Evolutionary conservation across 92 coral and sea anemone genomes (phyloP).

Genomic region (Paragorgia papillata): DNA sequence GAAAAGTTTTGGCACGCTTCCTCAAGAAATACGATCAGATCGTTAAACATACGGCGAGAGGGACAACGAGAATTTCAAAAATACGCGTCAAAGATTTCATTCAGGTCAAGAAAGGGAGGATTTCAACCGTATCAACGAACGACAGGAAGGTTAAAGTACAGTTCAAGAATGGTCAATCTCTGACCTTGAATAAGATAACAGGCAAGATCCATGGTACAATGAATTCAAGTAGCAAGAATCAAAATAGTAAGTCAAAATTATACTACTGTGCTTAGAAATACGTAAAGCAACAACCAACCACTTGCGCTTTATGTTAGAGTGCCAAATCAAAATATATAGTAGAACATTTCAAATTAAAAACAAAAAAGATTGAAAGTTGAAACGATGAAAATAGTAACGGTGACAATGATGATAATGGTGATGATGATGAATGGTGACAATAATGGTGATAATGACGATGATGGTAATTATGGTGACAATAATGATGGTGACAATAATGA

Average conservation of each 20-base stretch:
- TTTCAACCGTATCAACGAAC: constrained; percentile 1
- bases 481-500: no score
- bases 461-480: no score
- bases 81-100: constrained; percentile 1
- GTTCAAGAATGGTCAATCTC: constrained; percentile 20
- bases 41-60: not conserved
- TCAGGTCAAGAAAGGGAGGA: not conserved
- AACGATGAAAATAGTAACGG: no score
- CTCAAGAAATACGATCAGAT: constrained; percentile 8
- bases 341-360: no score
- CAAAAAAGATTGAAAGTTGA: no score
- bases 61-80: not conserved
- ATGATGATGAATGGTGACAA: no score
- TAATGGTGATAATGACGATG: no score
- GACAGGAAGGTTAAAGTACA: constrained; percentile 1
- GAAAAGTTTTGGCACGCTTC: not conserved
- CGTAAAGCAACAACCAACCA: no score
- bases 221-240: not conserved
- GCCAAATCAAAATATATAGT: no score
- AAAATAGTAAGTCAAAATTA: not conserved
- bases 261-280: no score
- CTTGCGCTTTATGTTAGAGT: no score
- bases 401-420: no score
- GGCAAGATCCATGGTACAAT: not conserved
- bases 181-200: not conserved